phyloP scores from a whole-genome alignment of 2,113 vertebrate genomes.

The Mesembrinibis cayennensis region DNA sequence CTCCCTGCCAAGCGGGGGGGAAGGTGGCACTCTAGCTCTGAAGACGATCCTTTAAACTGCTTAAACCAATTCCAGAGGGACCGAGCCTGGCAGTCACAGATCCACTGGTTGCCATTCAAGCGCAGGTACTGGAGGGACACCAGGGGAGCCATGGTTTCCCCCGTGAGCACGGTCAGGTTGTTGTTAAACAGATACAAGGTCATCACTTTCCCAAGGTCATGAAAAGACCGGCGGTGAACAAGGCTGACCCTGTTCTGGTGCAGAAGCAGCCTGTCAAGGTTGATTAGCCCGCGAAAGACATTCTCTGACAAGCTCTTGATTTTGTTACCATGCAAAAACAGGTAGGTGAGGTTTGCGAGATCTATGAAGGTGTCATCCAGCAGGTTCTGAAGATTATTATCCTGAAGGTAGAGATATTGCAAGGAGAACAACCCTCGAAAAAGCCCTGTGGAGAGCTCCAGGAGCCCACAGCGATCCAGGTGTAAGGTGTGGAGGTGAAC shows the following conservation, averaged over 20 bases:
- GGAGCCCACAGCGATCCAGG: slow-evolving; percentile 92
- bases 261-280: slow-evolving; percentile 90
- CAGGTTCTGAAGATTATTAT: slow-evolving; percentile 88
- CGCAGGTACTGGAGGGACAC: slow-evolving; percentile 92
- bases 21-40: slow-evolving; percentile 88
- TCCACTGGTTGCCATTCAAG: slow-evolving; percentile 96
- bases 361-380: slow-evolving; percentile 92
- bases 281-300: slow-evolving; percentile 88
- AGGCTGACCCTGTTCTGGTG: slow-evolving; percentile 90
- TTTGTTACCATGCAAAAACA: slow-evolving; percentile 96
- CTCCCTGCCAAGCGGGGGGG: slow-evolving; percentile 82
- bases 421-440: slow-evolving; percentile 91
- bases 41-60: slow-evolving; percentile 95
- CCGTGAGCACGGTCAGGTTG: slow-evolving; percentile 87
- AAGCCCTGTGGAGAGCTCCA: slow-evolving; percentile 87
- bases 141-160: slow-evolving; percentile 88
- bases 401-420: slow-evolving; percentile 97
- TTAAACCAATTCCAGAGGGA: slow-evolving; percentile 97
- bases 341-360: slow-evolving; percentile 94
- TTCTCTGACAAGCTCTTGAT: slow-evolving; percentile 91
- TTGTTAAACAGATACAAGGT: slow-evolving; percentile 96
- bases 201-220: slow-evolving; percentile 90
- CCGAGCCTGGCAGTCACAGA: slow-evolving; percentile 93
- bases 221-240: slow-evolving; percentile 88
- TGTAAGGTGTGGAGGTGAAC: slow-evolving; percentile 92